Percentiles rank a stretch among this genome's conserved stretches.
Evolutionary conservation across 1,140 invertebrate species (phyloP).

Genomic region (Scaptomyza hsui): DNA sequence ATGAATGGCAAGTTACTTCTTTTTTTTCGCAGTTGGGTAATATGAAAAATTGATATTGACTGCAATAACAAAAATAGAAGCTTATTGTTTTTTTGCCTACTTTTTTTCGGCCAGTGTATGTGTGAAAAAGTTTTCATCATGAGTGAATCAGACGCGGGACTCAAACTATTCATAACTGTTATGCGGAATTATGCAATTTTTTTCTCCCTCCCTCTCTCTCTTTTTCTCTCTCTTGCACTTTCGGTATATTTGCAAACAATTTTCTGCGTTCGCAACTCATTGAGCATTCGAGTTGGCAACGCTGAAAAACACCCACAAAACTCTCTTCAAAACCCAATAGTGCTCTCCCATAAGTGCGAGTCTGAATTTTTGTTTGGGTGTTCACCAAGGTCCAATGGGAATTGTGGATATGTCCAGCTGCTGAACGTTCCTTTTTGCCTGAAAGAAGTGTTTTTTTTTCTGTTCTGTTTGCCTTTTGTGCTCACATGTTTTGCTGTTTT

Average conservation of each 20-base stretch:
- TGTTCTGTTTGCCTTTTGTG: conserved; percentile 30
- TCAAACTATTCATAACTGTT: conserved; percentile 20
- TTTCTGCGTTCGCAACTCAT: conserved; percentile 56
- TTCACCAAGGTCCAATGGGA: conserved; percentile 13
- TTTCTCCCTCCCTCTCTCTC: not conserved
- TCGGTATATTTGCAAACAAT: conserved; percentile 53
- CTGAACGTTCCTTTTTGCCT: not conserved
- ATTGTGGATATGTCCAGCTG: conserved; percentile 21
- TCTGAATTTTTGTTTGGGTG: conserved; percentile 15
- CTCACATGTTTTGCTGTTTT: conserved; percentile 32
- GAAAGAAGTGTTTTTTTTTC: too few relatives aligned
- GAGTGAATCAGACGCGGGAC: conserved; percentile 19
- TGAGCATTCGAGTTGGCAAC: conserved; percentile 53
- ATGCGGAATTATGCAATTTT: conserved; percentile 26
- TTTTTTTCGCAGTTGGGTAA: not conserved
- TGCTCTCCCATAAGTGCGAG: not conserved
- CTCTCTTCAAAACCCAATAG: not conserved
- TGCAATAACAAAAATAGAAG: not conserved
- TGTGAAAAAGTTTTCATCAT: conserved; percentile 3
- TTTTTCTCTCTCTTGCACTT: too few relatives aligned
- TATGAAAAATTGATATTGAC: not conserved
- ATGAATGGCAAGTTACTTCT: not conserved
- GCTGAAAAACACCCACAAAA: too few relatives aligned
- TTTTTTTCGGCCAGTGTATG: not conserved
- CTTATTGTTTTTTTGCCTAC: not conserved